phyloP scores from a whole-genome alignment of 2,113 vertebrate species.

The Physeter macrocephalus region DNA sequence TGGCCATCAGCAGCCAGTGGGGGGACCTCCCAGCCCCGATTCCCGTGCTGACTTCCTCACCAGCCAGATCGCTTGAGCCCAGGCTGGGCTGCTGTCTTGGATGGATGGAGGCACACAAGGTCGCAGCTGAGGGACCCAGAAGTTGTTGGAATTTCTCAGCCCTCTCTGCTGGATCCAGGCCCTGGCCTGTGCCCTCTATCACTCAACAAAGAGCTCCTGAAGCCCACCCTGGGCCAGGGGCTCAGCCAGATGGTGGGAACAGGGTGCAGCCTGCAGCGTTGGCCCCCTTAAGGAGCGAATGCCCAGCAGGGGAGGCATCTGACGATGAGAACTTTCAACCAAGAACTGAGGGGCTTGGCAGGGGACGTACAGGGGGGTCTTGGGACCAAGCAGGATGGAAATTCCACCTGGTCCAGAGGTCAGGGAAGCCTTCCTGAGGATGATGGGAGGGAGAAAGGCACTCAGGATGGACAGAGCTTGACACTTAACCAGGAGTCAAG shows the following conservation, averaged over 20 bases:
- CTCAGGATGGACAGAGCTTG: background rate
- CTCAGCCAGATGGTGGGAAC: background rate
- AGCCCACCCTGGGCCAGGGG: background rate
- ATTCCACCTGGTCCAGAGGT: background rate
- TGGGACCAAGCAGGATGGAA: background rate
- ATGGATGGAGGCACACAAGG: background rate
- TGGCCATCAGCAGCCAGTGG: background rate
- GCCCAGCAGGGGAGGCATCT: background rate
- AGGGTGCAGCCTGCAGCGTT: background rate
- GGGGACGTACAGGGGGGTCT: fast-evolving
- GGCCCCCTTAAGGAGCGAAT: background rate
- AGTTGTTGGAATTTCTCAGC: background rate
- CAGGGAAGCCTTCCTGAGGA: background rate
- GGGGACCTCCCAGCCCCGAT: background rate
- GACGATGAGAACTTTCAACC: background rate
- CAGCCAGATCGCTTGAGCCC: background rate
- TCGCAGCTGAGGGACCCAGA: background rate
- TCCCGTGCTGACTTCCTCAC: background rate
- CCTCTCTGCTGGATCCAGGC: background rate
- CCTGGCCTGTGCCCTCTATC: background rate
- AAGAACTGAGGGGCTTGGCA: background rate
- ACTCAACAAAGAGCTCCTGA: background rate
- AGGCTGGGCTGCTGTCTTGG: background rate
- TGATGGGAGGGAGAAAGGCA: background rate
- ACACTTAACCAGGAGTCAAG: background rate